Evolutionary conservation across 1,140 invertebrate genomes (phyloP).

Genomic region (Macrosteles quadrilineatus): DNA sequence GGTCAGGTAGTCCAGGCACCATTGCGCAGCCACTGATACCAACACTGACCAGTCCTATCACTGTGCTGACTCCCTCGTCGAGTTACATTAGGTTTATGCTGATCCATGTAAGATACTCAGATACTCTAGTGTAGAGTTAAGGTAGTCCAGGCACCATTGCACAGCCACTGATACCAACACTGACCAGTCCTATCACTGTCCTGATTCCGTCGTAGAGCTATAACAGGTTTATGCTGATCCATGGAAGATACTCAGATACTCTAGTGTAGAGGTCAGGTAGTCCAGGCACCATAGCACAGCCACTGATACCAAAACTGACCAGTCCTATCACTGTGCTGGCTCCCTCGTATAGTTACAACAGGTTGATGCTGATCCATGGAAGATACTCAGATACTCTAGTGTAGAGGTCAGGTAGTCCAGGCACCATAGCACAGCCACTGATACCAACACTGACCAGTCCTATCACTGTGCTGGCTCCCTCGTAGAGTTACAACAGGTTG

Average conservation of each 20-base stretch:
- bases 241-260: slow-evolving; percentile 49
- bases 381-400: slow-evolving; percentile 49
- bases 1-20: slow-evolving; percentile 49
- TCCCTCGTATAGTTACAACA: slow-evolving; percentile 42
- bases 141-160: slow-evolving; percentile 49
- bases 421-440: slow-evolving; percentile 49
- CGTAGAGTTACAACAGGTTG: slow-evolving; percentile 43
- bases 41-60: slow-evolving; percentile 48
- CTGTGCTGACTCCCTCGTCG: slow-evolving; percentile 35
- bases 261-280: slow-evolving; percentile 51
- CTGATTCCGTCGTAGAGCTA: slow-evolving; percentile 37
- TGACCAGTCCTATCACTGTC: slow-evolving; percentile 44
- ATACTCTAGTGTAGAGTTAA: slow-evolving; percentile 50
- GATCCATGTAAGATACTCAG: slow-evolving; percentile 50
- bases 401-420: slow-evolving; percentile 50
- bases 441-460: slow-evolving; percentile 52
- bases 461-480: slow-evolving; percentile 21
- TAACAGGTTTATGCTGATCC: slow-evolving; percentile 48
- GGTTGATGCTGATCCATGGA: slow-evolving; percentile 48
- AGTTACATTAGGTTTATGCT: no score
- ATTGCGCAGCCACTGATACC: slow-evolving; percentile 52
- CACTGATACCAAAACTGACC: slow-evolving; percentile 52
- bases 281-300: slow-evolving; percentile 48
- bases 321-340: slow-evolving; percentile 39
- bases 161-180: slow-evolving; percentile 52